Conservation (phyloP, 2,888 invertebrate genomes). For the Theretra japonica region DNA sequence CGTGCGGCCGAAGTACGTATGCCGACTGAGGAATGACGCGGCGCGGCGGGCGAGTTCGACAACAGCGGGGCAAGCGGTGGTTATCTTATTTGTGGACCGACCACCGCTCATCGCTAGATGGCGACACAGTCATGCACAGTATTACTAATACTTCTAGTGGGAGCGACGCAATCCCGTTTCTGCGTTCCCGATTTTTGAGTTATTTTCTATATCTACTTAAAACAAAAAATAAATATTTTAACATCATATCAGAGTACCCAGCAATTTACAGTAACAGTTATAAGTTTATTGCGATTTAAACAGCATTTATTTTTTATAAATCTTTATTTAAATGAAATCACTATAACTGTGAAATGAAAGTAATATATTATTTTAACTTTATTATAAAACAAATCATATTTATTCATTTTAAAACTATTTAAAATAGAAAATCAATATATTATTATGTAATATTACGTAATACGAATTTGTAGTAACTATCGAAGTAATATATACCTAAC, state of each 20-base stretch:
- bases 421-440: no score
- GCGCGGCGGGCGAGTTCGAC: conserved; percentile 48
- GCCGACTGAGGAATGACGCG: conserved; percentile 59
- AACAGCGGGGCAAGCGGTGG: conserved; percentile 50
- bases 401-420: no score
- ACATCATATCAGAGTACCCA: no score
- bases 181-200: conserved; percentile 15
- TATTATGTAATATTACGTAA: no score
- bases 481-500: neutral
- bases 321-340: no score
- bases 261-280: no score
- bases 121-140: conserved; percentile 27
- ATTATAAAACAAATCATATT: no score
- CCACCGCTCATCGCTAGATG: conserved; percentile 37
- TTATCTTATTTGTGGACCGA: neutral
- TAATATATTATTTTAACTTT: no score
- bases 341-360: no score
- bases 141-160: neutral
- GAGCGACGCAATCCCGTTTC: conserved; percentile 2
- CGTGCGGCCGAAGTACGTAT: conserved; percentile 55
- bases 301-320: no score
- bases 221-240: no score
- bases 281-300: no score
- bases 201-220: neutral
- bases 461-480: neutral